These are phyloP conservation scores for Sialia sialis DNA, from an alignment of 2,113 vertebrate species.

Conservation along the genomic window DNA sequence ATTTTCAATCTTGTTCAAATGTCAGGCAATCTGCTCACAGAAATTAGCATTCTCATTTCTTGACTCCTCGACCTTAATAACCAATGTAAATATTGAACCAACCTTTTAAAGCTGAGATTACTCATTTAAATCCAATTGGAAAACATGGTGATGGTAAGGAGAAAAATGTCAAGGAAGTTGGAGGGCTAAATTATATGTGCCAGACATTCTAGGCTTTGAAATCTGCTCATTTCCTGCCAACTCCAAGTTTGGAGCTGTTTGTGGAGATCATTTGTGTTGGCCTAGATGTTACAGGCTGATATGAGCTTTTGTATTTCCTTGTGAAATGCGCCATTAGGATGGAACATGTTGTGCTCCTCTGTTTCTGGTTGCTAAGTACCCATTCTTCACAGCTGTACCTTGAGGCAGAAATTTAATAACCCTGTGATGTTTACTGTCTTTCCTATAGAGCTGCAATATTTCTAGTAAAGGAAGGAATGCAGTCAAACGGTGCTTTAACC, in stretches of 20 bases:
- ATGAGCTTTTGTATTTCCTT: neutral
- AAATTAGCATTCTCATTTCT: slow-evolving; percentile 33
- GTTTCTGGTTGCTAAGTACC: slow-evolving; percentile 67
- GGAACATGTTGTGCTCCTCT: slow-evolving; percentile 54
- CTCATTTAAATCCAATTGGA: slow-evolving; percentile 27
- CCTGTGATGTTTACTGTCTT: neutral
- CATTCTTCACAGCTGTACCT: slow-evolving; percentile 24
- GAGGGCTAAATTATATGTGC: neutral
- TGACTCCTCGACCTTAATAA: slow-evolving; percentile 32
- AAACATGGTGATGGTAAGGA: neutral
- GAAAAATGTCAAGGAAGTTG: slow-evolving; percentile 39
- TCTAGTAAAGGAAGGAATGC: neutral
- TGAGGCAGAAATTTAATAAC: slow-evolving; percentile 38
- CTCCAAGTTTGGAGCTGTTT: neutral
- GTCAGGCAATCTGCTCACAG: slow-evolving; percentile 44
- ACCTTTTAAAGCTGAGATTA: slow-evolving; percentile 53
- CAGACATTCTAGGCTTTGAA: neutral
- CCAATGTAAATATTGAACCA: slow-evolving; percentile 45
- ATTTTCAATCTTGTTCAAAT: slow-evolving; percentile 52
- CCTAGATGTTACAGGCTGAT: slow-evolving; percentile 1
- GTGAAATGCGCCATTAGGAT: neutral
- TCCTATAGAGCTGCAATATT: neutral
- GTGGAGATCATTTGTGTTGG: neutral
- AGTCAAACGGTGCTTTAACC: neutral
- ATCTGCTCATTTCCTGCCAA: neutral